Conservation (phyloP, 1,140 invertebrate genomes). For the Rhyacophila brunnea region DNA sequence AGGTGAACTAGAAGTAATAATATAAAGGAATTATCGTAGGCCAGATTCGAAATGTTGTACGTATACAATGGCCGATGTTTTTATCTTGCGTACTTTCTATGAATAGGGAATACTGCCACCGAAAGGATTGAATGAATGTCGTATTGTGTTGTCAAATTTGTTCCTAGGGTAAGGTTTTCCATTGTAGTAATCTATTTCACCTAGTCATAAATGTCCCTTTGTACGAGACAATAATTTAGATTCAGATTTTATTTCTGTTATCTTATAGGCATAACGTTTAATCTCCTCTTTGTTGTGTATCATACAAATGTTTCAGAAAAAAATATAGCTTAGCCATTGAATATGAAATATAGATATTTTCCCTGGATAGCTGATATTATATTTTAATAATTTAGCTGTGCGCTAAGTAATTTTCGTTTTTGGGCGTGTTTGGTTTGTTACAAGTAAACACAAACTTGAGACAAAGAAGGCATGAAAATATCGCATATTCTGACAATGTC, state of each 20-base stretch:
- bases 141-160: conserved; percentile 34
- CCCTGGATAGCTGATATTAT: too few relatives aligned
- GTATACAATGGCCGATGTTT: conserved; percentile 26
- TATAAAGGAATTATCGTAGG: conserved; percentile 18
- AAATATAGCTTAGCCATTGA: too few relatives aligned
- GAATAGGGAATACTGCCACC: conserved; percentile 26
- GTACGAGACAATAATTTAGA: conserved; percentile 17
- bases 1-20: neutral
- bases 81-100: conserved; percentile 18
- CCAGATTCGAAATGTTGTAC: conserved; percentile 11
- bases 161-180: conserved; percentile 22
- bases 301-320: too few relatives aligned
- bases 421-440: too few relatives aligned
- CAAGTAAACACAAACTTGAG: too few relatives aligned
- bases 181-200: conserved; percentile 19
- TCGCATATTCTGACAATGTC: too few relatives aligned
- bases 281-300: too few relatives aligned
- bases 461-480: too few relatives aligned
- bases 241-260: conserved; percentile 19
- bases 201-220: conserved; percentile 10
- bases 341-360: too few relatives aligned
- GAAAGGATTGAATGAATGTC: conserved; percentile 30
- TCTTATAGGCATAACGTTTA: conserved; percentile 9
- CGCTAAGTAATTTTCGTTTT: too few relatives aligned
- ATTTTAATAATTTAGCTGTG: too few relatives aligned